phyloP scores from a whole-genome alignment of 2,888 invertebrate species.

The Cryptocephalus moraei region DNA sequence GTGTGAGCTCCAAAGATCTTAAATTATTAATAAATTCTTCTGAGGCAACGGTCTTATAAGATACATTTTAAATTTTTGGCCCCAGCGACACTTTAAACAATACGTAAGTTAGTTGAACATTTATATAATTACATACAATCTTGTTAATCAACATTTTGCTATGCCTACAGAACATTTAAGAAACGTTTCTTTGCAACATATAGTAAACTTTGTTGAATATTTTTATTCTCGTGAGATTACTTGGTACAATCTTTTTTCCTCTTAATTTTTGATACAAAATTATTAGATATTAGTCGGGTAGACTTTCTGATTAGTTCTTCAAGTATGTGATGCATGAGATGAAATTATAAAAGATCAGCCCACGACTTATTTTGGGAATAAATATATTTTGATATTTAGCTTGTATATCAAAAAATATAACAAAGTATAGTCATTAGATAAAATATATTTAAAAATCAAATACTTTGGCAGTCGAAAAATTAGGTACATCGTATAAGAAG shows the following conservation, averaged over 20 bases:
- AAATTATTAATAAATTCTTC: conserved; percentile 13
- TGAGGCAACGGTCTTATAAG: conserved; percentile 33
- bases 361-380: too few relatives aligned
- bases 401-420: not conserved
- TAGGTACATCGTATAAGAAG: too few relatives aligned
- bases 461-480: not conserved
- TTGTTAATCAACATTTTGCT: conserved; percentile 15
- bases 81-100: conserved; percentile 29
- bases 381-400: too few relatives aligned
- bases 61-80: conserved; percentile 35
- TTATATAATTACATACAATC: conserved; percentile 16
- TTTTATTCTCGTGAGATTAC: too few relatives aligned
- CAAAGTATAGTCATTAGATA: not conserved
- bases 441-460: not conserved
- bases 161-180: conserved; percentile 10
- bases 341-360: too few relatives aligned
- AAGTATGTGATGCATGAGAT: too few relatives aligned
- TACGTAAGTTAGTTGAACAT: conserved; percentile 16
- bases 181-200: conserved; percentile 7
- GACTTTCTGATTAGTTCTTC: too few relatives aligned
- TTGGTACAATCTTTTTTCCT: too few relatives aligned
- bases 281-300: too few relatives aligned
- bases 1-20: not conserved
- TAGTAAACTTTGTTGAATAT: not conserved
- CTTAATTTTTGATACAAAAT: too few relatives aligned